phyloP scores from a whole-genome alignment of 2,113 vertebrate species.

The Microtus montanus region DNA sequence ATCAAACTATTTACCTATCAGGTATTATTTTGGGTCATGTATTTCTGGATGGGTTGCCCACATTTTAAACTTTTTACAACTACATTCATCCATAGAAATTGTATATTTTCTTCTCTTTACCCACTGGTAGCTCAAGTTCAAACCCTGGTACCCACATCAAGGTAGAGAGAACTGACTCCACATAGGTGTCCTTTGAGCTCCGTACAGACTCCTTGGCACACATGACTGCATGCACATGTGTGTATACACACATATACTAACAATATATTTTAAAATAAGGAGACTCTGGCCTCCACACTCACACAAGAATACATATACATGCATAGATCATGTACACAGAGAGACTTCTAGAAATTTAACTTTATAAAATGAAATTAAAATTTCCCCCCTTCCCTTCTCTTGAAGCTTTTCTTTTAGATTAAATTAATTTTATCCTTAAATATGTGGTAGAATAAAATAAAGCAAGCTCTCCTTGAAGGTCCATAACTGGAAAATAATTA shows the following conservation, averaged over 20 bases:
- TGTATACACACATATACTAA: neutral
- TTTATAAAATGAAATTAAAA: neutral
- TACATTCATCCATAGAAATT: neutral
- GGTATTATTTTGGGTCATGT: neutral
- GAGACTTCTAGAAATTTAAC: no score
- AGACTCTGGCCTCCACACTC: neutral
- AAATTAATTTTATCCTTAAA: neutral
- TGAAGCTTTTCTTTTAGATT: neutral
- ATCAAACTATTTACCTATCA: neutral
- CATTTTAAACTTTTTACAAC: neutral
- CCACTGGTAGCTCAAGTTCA: no score
- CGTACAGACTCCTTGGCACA: neutral
- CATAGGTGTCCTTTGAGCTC: no score
- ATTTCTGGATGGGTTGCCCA: neutral
- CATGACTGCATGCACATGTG: neutral
- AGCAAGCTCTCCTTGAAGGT: neutral
- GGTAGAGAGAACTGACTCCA: no score
- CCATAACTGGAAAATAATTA: neutral
- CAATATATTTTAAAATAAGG: neutral
- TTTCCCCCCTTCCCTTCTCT: neutral
- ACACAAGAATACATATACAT: neutral
- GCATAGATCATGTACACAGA: neutral
- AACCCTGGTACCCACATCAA: no score
- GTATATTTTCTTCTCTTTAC: neutral
- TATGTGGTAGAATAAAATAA: neutral